Evolutionary conservation across 1,140 invertebrate species (phyloP), one percentile per base, ranked within the genome.

Genomic region (Chironomus striatipennis): DNA sequence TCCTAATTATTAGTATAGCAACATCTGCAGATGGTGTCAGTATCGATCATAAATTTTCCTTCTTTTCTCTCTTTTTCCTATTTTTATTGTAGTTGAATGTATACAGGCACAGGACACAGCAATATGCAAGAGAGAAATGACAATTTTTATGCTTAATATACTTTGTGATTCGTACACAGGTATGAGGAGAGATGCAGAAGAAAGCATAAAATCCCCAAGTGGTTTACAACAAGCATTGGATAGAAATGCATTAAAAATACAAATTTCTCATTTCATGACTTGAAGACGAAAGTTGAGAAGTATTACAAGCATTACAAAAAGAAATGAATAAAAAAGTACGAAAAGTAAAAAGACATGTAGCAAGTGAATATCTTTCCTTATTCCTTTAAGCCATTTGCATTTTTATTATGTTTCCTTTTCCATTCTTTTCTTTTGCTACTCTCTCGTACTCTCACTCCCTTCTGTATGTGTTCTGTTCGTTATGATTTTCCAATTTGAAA

Each of bases 401-500:
- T 70, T 70, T 70, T 70, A 70, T 70, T 70, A 20, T 70, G 17
- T 70, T 70, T 70, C 20, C 17, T 21, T 34, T n/a, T 34, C 24
- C 24, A 2, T 34, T 34, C 24, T 34, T 34, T 34, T n/a, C n/a
- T n/a, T 34, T 34, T 34, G 24, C 65, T 57, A n/a, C n/a, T n/a
- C n/a, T n/a, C n/a, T n/a, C n/a, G n/a, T n/a, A n/a, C 12, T 57
- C 12, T 15, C 47, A n/a, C 8, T 57, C 43, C 15, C 43, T 47
- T 3, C 43, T 47, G 43, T n/a, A n/a, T n/a, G n/a, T 47, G 43
- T n/a, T 70, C 20, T 18, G 18, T 34, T 21, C 65, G 65, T 70
- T 70, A 70, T 70, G 65, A 70, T 70, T 70, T 70, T 70, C 65
- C 65, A 70, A 70, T 70, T 70, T 70, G 65, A 70, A 67, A 70